Evolutionary conservation across 2,113 vertebrate genomes (phyloP).

Genomic region (Oncorhynchus nerka): DNA sequence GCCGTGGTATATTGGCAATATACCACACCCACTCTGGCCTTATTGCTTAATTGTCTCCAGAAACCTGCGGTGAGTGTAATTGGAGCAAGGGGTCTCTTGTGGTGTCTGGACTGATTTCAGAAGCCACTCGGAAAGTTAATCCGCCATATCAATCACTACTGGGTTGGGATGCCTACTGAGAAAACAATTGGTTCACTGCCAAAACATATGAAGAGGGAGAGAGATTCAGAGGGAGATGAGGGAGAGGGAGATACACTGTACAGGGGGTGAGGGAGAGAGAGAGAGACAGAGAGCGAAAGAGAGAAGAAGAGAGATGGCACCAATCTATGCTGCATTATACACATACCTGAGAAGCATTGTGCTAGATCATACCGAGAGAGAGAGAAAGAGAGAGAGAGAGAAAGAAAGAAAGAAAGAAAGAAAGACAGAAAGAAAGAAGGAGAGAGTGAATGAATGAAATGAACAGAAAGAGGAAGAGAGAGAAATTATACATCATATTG

Average conservation of each 20-base stretch:
- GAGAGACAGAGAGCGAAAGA: neutral
- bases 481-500: neutral
- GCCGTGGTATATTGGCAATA: no score
- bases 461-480: no score
- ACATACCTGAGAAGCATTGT: neutral
- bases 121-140: neutral
- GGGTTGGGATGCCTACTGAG: slow-evolving; percentile 1
- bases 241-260: neutral
- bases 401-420: no score
- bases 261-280: neutral
- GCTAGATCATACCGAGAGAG: neutral
- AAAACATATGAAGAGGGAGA: neutral
- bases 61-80: neutral
- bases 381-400: neutral
- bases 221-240: neutral
- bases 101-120: neutral
- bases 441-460: no score
- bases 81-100: neutral
- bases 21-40: no score
- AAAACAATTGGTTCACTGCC: slow-evolving; percentile 6
- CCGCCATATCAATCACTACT: neutral
- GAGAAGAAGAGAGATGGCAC: neutral
- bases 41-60: no score
- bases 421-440: accelerated
- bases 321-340: neutral